Conservation (phyloP, 1,140 invertebrate genomes). For the Nautilus pompilius region DNA sequence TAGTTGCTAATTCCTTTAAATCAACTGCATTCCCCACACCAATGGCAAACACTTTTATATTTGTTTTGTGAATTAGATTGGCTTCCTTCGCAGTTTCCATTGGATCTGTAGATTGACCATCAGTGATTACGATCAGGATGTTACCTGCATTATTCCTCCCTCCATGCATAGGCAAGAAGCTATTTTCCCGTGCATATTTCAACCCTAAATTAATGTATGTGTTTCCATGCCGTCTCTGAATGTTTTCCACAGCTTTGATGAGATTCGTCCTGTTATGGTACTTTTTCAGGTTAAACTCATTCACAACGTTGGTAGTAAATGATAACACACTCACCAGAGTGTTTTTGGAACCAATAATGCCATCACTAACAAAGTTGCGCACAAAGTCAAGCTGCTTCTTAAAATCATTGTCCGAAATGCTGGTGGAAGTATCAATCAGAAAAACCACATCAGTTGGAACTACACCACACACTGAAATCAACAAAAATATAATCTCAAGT, state of each 20-base stretch:
- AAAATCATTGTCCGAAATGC: too few species aligned
- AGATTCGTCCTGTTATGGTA: slow-evolving; percentile 7
- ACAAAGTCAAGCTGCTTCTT: too few species aligned
- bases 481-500: too few species aligned
- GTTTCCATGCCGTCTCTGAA: slow-evolving; percentile 5
- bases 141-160: slow-evolving; percentile 19
- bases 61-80: slow-evolving; percentile 2
- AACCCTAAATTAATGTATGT: slow-evolving; percentile 25
- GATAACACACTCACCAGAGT: too few species aligned
- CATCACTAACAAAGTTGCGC: too few species aligned
- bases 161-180: slow-evolving; percentile 18
- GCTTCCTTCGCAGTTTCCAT: slow-evolving; percentile 12
- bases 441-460: too few species aligned
- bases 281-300: slow-evolving; percentile 4
- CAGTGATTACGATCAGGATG: slow-evolving; percentile 31
- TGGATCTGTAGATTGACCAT: slow-evolving; percentile 25
- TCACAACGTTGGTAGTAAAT: slow-evolving; percentile 4
- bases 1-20: slow-evolving; percentile 17
- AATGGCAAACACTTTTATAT: slow-evolving; percentile 20
- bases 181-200: slow-evolving; percentile 10
- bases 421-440: too few species aligned
- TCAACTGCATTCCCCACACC: slow-evolving; percentile 23
- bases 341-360: too few species aligned
- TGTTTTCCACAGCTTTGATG: slow-evolving; percentile 11
- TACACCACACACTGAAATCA: too few species aligned